These are phyloP conservation scores for Sceloporus tristichus DNA, from an alignment of 2,113 vertebrate species.

Conservation along the genomic window DNA sequence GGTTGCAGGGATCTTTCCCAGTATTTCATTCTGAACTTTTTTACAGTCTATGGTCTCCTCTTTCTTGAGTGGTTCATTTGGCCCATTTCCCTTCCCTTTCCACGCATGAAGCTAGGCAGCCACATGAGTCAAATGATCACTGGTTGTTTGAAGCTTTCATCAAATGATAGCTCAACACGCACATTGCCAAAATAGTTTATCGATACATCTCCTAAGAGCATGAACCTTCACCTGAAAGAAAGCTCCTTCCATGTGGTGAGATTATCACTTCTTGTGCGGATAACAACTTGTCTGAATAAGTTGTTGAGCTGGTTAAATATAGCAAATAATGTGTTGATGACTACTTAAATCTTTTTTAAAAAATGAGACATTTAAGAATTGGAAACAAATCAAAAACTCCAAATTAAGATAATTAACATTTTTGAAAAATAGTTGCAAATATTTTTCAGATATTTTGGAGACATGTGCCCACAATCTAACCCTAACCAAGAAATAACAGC, in stretches of 20 bases:
- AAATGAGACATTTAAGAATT: background rate
- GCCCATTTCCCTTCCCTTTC: background rate
- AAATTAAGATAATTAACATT: background rate
- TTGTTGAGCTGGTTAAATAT: background rate
- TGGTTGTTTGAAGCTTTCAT: background rate
- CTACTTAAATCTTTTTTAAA: background rate
- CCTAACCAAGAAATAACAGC: background rate
- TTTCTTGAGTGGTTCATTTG: background rate
- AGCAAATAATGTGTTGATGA: background rate
- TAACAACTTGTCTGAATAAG: background rate
- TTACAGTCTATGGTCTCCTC: background rate
- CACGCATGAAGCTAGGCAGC: background rate
- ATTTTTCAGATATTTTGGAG: background rate
- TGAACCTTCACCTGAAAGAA: background rate
- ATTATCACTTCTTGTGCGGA: background rate
- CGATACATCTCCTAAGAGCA: background rate
- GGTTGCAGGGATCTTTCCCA: background rate
- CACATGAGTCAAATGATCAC: background rate
- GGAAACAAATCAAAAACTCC: background rate
- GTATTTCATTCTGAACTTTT: background rate
- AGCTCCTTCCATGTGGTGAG: background rate
- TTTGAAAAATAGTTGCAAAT: background rate
- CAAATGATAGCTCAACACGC: background rate
- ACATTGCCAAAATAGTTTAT: background rate
- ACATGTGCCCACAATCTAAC: background rate